phyloP scores from a whole-genome alignment of 1,140 invertebrate species.

The Atopsyche davidsoni region DNA sequence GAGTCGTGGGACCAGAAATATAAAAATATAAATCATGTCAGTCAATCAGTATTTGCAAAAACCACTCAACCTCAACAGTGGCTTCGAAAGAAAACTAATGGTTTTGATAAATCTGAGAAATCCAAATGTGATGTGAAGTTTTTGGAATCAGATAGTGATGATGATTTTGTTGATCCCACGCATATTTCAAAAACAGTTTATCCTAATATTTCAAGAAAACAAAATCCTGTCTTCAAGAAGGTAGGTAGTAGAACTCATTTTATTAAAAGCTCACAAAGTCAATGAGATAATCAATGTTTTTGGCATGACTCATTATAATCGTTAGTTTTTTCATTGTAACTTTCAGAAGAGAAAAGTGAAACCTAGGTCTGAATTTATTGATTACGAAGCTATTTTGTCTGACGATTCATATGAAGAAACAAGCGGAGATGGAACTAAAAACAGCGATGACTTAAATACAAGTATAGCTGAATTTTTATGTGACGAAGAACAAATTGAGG shows the following conservation, averaged over 20 bases:
- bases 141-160: neutral
- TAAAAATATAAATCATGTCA: constrained; percentile 14
- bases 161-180: no score
- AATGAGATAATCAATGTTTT: no score
- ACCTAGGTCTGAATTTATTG: constrained; percentile 42
- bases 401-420: constrained; percentile 34
- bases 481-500: constrained; percentile 41
- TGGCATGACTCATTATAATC: no score
- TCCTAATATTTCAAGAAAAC: neutral
- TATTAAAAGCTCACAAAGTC: no score
- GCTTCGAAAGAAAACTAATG: constrained; percentile 4
- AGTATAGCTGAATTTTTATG: constrained; percentile 43
- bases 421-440: constrained; percentile 35
- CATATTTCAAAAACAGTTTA: neutral
- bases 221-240: constrained; percentile 1
- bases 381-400: constrained; percentile 53
- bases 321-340: no score
- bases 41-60: constrained; percentile 13
- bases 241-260: neutral
- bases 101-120: no score
- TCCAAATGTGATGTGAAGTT: no score
- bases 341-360: constrained; percentile 40
- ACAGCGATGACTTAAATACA: constrained; percentile 29
- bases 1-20: no score
- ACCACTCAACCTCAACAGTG: constrained; percentile 8